phyloP scores from a whole-genome alignment of 1,140 invertebrate genomes.

The Parapsyche elsis region DNA sequence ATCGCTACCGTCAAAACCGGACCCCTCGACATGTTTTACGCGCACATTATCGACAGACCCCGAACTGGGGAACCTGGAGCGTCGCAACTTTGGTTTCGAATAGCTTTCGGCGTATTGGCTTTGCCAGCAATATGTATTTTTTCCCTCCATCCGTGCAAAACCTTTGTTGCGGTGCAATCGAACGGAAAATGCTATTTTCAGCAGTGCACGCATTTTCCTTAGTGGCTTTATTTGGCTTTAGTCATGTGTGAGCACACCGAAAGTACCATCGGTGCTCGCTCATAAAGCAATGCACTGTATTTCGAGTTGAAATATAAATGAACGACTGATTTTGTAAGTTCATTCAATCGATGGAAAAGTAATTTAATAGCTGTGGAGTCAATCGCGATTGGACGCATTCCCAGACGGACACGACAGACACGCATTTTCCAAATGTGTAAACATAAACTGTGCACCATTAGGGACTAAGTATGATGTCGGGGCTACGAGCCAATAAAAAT shows the following conservation, averaged over 20 bases:
- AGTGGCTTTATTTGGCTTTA: conserved; percentile 50
- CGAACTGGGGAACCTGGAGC: neutral
- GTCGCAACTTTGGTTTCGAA: neutral
- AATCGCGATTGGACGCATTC: no score
- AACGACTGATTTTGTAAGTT: neutral
- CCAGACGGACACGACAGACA: neutral
- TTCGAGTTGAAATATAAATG: neutral
- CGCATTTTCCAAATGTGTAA: neutral
- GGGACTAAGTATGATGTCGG: neutral
- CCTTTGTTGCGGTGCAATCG: conserved; percentile 49
- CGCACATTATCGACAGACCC: conserved; percentile 15
- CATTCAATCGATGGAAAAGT: neutral
- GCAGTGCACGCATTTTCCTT: conserved; percentile 50
- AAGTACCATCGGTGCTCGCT: conserved; percentile 18
- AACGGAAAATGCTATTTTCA: conserved; percentile 50
- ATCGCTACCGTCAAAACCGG: neutral
- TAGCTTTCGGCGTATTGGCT: neutral
- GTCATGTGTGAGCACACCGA: conserved; percentile 35
- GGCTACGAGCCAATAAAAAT: neutral
- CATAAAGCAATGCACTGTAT: neutral
- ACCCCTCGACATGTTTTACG: conserved; percentile 28
- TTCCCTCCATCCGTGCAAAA: conserved; percentile 13
- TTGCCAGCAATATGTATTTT: neutral
- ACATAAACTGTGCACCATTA: neutral
- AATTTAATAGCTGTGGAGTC: neutral